Base-by-base conservation (phyloP, 2,888 invertebrate species). In the Pandemis corylana region DNA sequence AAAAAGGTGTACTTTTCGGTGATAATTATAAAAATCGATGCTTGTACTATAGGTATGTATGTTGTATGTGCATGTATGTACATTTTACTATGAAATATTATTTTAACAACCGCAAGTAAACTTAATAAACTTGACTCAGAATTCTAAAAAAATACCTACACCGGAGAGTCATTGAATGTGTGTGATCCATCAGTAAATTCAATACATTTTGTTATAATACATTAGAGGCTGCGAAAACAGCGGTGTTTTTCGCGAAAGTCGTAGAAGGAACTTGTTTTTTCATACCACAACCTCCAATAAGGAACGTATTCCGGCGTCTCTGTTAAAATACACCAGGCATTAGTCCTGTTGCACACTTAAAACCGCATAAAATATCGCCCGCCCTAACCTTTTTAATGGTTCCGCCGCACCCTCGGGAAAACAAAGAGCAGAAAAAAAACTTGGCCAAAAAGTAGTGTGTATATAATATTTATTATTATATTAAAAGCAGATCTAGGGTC, bases 361-460 rank as follows among this genome's bases (percentile, higher is more conserved):
- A 94, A 93, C 90, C 91, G 86, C 93, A 93, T 94, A 94, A 94
- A 94, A 92, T 89, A 93, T 87, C 87, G 87, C 87, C 83, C 85
- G 83, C 92, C 90, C 93, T 87, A 88, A 91, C 92, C 90, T 90
- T 93, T 93, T 93, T 94, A 93, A 93, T 93, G 91, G 92, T 85
- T 85, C 86, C 85, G 84, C 84, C 85, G 84, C 90, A 85, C 91
- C 94, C 92, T 86, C 81, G 80, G 85, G 86, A 89, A 93, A 94
- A 92, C 89, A 93, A 92, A 88, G 86, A 84, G 79, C 71, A 67
- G 83, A 83, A 87, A 89, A 91, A 91, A 92, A 88, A 83, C 90
- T 90, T 82, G 80, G 49, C 80, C 79, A 83, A 90, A 87, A 91
- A 92, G 90, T 94, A 93, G 93, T 93, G 92, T 84, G 81, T 86